These are phyloP conservation scores for Acanthisitta chloris DNA, from an alignment of 2,113 vertebrate genomes.

Conservation along the genomic window DNA sequence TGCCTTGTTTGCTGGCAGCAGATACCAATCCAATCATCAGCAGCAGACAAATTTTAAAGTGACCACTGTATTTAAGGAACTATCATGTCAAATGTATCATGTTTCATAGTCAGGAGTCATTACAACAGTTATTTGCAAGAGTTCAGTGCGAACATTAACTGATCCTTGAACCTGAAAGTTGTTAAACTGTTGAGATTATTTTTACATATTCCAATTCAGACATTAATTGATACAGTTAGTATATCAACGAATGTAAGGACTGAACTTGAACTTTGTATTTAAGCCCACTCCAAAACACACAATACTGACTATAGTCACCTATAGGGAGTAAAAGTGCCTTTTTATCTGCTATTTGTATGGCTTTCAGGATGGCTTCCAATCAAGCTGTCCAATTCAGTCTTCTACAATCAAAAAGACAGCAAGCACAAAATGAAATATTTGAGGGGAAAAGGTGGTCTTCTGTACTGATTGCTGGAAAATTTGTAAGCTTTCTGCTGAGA, in stretches of 20 bases:
- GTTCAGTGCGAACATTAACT: neutral
- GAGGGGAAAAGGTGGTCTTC: neutral
- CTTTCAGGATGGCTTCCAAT: neutral
- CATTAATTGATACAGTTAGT: neutral
- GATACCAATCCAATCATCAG: constrained; percentile 32
- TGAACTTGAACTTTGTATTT: neutral
- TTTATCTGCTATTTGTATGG: neutral
- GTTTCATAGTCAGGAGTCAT: neutral
- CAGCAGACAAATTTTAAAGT: constrained; percentile 58
- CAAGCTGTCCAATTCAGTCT: neutral
- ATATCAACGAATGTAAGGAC: neutral
- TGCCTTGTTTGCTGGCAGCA: constrained; percentile 68
- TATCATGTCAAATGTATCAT: neutral
- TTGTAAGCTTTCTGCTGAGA: neutral
- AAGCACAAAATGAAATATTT: neutral
- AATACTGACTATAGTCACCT: neutral
- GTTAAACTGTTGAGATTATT: neutral
- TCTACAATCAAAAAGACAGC: neutral
- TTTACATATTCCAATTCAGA: neutral
- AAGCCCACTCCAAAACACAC: neutral
- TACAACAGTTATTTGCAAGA: neutral
- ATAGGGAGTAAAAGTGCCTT: neutral
- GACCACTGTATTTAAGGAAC: neutral
- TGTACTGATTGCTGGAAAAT: neutral
- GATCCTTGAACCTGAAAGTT: neutral